Conservation (phyloP, 2,797 vertebrate species). For the Varecia variegata region DNA sequence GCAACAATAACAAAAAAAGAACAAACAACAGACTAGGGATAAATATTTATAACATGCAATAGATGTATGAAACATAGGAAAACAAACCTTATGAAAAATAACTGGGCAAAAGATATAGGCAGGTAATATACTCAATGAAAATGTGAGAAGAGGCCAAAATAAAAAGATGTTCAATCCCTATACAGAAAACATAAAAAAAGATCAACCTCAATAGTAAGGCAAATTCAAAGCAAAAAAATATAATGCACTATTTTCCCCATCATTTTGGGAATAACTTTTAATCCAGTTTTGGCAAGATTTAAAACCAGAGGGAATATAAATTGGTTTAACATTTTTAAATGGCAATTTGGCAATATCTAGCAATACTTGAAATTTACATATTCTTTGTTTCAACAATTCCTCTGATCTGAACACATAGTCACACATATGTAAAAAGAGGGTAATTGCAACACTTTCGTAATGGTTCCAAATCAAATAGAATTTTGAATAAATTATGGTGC, state of each 20-base stretch:
- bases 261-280: background rate
- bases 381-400: background rate
- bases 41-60: background rate
- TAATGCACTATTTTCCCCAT: background rate
- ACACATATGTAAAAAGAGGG: background rate
- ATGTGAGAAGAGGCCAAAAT: background rate
- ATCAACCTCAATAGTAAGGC: background rate
- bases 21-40: background rate
- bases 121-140: background rate
- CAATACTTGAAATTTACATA: conserved; percentile 18
- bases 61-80: background rate
- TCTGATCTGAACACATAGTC: background rate
- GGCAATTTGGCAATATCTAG: background rate
- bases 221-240: background rate
- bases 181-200: background rate
- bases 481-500: background rate
- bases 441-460: background rate
- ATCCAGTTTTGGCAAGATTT: background rate
- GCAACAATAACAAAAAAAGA: background rate
- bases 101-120: background rate
- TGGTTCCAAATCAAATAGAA: background rate
- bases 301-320: background rate
- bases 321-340: conserved; percentile 17
- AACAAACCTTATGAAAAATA: background rate
- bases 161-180: background rate